phyloP scores from a whole-genome alignment of 2,888 invertebrate genomes.

The Boloria selene region DNA sequence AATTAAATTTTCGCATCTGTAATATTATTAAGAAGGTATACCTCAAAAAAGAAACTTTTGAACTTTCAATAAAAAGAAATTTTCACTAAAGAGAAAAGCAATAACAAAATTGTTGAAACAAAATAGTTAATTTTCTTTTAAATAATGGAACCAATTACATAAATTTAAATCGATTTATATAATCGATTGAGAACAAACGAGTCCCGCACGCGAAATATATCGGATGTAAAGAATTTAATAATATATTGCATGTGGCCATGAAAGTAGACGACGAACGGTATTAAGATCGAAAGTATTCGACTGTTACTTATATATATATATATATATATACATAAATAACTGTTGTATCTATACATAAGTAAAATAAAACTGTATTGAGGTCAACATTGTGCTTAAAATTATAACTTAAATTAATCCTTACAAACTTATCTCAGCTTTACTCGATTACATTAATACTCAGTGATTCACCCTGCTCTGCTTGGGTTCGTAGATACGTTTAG shows the following conservation, averaged over 20 bases:
- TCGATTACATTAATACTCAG: no score
- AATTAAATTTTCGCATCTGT: no score
- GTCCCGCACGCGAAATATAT: conserved; percentile 29
- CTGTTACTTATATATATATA: no score
- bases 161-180: conserved; percentile 34
- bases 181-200: conserved; percentile 32
- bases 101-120: not conserved
- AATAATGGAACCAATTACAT: conserved; percentile 35
- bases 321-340: no score
- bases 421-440: no score
- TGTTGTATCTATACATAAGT: no score
- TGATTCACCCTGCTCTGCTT: no score
- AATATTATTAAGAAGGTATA: no score
- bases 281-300: conserved; percentile 12
- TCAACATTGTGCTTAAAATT: no score
- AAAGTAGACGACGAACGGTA: conserved; percentile 24
- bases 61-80: not conserved
- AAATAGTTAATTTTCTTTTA: conserved; percentile 8
- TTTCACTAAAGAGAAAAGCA: conserved; percentile 1
- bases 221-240: conserved; percentile 33
- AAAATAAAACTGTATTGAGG: no score
- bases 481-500: no score
- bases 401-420: no score
- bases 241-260: conserved; percentile 31
- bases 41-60: not conserved